Evolutionary conservation across 2,113 vertebrate species (phyloP).

Genomic region (Lophura nycthemera): DNA sequence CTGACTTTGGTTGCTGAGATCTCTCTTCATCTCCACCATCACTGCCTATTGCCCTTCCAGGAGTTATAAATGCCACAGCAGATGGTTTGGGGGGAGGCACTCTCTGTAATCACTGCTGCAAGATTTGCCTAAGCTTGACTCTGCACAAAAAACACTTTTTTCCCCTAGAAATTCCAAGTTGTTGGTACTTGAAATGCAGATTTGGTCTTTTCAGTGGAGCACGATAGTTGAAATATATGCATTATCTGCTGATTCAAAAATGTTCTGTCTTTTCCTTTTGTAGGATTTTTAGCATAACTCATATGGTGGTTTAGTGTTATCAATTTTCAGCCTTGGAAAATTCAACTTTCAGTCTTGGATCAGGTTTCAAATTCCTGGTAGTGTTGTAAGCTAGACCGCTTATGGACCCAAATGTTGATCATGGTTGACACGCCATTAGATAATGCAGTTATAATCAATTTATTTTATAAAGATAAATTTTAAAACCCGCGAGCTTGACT

Average conservation of each 20-base stretch:
- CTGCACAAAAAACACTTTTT: not conserved
- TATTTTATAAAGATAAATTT: not conserved
- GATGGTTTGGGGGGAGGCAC: slow-evolving; percentile 59
- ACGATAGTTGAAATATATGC: not conserved
- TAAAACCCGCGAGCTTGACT: not conserved
- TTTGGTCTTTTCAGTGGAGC: slow-evolving; percentile 28
- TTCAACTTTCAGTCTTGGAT: not conserved
- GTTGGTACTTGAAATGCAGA: slow-evolving; percentile 23
- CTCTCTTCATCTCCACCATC: not conserved
- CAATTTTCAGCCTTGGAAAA: not conserved
- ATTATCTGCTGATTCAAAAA: not conserved
- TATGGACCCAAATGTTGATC: not conserved
- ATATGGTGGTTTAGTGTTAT: not conserved
- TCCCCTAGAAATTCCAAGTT: not conserved
- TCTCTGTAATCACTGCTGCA: slow-evolving; percentile 42
- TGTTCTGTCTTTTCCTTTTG: not conserved
- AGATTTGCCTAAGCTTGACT: slow-evolving; percentile 39
- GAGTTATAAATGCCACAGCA: slow-evolving; percentile 59
- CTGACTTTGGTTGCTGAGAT: not conserved
- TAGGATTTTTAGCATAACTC: not conserved
- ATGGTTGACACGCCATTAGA: rapidly evolving
- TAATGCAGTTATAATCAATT: not conserved
- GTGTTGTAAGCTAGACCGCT: not conserved
- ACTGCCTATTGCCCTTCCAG: slow-evolving; percentile 50
- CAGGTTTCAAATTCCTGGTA: not conserved